phyloP scores from a whole-genome alignment of 1,140 invertebrate genomes.

The Hirudo medicinalis region DNA sequence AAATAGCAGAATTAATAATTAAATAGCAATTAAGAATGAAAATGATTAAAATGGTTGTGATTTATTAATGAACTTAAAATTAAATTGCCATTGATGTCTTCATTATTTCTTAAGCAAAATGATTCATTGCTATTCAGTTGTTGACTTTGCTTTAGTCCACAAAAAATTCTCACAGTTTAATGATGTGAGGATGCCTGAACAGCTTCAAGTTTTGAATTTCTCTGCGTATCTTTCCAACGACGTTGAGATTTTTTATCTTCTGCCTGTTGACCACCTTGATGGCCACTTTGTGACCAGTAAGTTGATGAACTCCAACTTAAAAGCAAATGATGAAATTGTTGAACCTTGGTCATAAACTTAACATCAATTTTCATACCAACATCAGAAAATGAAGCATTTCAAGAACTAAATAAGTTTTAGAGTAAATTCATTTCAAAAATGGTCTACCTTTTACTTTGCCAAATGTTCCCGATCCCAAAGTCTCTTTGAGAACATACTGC shows the following conservation, averaged over 20 bases:
- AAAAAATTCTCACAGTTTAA: conserved; percentile 66
- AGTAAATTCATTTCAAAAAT: neutral
- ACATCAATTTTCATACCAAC: too few relatives aligned
- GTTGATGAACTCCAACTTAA: conserved; percentile 82
- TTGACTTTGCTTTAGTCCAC: too few relatives aligned
- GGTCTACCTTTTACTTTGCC: conserved; percentile 45
- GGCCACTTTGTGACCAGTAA: conserved; percentile 94
- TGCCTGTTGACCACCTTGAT: conserved; percentile 96
- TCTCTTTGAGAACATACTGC: conserved; percentile 46
- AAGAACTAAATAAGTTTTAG: neutral
- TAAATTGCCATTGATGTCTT: neutral
- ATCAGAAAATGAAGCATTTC: neutral
- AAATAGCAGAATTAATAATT: too few relatives aligned
- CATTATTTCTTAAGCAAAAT: neutral
- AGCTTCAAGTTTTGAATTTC: conserved; percentile 98
- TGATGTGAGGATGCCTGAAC: conserved; percentile 97
- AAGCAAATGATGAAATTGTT: neutral
- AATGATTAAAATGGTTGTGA: neutral
- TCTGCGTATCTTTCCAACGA: conserved; percentile 91
- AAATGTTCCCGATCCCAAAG: conserved; percentile 45
- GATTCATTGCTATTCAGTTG: too few relatives aligned
- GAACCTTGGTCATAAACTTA: neutral
- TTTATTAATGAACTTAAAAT: neutral
- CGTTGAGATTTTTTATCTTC: conserved; percentile 96
- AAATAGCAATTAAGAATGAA: neutral